phyloP scores from a whole-genome alignment of 2,113 vertebrate genomes.

The Hystrix cristata region DNA sequence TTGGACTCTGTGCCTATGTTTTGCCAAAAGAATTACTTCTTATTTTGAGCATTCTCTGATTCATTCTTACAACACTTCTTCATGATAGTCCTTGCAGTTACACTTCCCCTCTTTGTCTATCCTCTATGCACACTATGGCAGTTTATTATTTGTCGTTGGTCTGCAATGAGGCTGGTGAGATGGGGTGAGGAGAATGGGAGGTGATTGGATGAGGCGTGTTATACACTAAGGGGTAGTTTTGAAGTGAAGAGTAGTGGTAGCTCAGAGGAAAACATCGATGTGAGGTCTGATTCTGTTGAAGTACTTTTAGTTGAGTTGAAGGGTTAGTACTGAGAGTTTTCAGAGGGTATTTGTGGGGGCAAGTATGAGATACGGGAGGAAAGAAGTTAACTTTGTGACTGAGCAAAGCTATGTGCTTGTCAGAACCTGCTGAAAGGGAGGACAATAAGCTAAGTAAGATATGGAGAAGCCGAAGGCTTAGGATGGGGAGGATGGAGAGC shows the following conservation, averaged over 20 bases:
- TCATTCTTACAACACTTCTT: neutral
- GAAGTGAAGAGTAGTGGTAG: neutral
- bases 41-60: neutral
- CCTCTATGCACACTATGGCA: neutral
- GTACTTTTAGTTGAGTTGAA: neutral
- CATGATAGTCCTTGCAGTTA: neutral
- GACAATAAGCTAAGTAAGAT: neutral
- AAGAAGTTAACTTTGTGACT: neutral
- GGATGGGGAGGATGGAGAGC: neutral
- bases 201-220: neutral
- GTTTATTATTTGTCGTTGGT: neutral
- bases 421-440: neutral
- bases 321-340: neutral
- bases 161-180: neutral
- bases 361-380: neutral
- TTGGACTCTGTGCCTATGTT: neutral
- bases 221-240: neutral
- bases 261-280: neutral
- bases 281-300: neutral
- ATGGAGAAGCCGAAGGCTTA: neutral
- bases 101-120: neutral
- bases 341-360: neutral
- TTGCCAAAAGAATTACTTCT: neutral
- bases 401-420: neutral
- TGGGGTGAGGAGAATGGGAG: neutral